These are phyloP conservation scores for Megalopta genalis DNA, from an alignment of 1,140 invertebrate genomes.

Conservation along the genomic window DNA sequence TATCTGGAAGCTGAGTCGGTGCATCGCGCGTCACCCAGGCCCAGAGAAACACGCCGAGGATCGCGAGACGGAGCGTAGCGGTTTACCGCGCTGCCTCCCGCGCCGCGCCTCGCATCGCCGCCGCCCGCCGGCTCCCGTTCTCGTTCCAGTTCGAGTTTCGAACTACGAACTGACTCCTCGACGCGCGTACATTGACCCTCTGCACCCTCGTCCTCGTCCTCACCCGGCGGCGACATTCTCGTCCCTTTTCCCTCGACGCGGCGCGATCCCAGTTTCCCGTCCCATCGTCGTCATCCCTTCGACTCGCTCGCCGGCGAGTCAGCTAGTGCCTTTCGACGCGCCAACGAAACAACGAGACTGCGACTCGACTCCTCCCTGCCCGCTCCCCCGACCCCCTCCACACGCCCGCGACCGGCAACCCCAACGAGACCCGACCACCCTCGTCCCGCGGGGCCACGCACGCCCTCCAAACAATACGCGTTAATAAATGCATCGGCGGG, in stretches of 20 bases:
- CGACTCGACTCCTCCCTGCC: too few relatives aligned
- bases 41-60: slow-evolving; percentile 16
- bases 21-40: slow-evolving; percentile 1
- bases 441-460: too few relatives aligned
- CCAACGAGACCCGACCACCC: too few relatives aligned
- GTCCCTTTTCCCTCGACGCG: slow-evolving; percentile 19
- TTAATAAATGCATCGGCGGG: slow-evolving; percentile 29
- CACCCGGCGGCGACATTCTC: slow-evolving; percentile 27
- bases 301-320: too few relatives aligned
- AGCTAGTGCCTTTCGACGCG: slow-evolving; percentile 7
- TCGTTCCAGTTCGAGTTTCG: slow-evolving; percentile 26
- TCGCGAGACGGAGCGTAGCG: slow-evolving; percentile 13
- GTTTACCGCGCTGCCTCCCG: slow-evolving; percentile 16
- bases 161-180: slow-evolving; percentile 13
- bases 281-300: slow-evolving; percentile 21
- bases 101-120: too few relatives aligned
- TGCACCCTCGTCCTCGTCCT: slow-evolving; percentile 23
- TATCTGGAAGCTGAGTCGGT: slow-evolving; percentile 34
- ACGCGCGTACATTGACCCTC: slow-evolving; percentile 36
- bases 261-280: slow-evolving; percentile 14
- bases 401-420: neutral
- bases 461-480: slow-evolving; percentile 26
- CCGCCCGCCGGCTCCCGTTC: neutral
- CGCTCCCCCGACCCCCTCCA: too few relatives aligned
- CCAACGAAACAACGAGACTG: too few relatives aligned